phyloP scores from a whole-genome alignment of 2,888 invertebrate genomes.

The Eurois occulta region DNA sequence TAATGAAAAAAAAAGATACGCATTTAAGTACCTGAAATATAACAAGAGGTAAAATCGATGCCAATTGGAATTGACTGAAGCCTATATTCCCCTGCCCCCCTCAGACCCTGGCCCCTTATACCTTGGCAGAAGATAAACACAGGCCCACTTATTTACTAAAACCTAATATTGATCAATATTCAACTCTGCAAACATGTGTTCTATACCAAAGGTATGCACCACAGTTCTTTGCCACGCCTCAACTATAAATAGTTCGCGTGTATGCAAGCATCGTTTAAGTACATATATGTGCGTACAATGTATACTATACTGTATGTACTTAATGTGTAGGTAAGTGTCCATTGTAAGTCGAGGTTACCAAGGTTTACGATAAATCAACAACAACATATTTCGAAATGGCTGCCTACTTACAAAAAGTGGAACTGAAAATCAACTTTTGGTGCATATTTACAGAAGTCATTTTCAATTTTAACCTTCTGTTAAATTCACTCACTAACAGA shows the following conservation, averaged over 20 bases:
- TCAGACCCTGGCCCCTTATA: background rate
- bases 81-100: no score
- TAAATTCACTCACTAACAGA: background rate
- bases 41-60: background rate
- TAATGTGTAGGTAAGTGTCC: background rate
- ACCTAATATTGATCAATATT: slow-evolving; percentile 13
- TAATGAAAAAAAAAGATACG: no score
- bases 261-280: slow-evolving; percentile 50
- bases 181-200: slow-evolving; percentile 46
- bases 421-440: background rate
- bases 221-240: slow-evolving; percentile 60
- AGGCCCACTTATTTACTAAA: background rate
- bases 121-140: background rate
- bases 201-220: slow-evolving; percentile 45
- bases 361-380: background rate
- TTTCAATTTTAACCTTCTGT: background rate
- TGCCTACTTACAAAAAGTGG: background rate
- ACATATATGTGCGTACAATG: slow-evolving; percentile 10
- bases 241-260: slow-evolving; percentile 53
- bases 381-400: slow-evolving; percentile 7
- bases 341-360: slow-evolving; percentile 16
- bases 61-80: background rate
- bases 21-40: no score
- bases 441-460: background rate
- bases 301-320: slow-evolving; percentile 8